Evolutionary conservation across 2,797 vertebrate species (phyloP).

Genomic region (Adrianichthys oophorus): DNA sequence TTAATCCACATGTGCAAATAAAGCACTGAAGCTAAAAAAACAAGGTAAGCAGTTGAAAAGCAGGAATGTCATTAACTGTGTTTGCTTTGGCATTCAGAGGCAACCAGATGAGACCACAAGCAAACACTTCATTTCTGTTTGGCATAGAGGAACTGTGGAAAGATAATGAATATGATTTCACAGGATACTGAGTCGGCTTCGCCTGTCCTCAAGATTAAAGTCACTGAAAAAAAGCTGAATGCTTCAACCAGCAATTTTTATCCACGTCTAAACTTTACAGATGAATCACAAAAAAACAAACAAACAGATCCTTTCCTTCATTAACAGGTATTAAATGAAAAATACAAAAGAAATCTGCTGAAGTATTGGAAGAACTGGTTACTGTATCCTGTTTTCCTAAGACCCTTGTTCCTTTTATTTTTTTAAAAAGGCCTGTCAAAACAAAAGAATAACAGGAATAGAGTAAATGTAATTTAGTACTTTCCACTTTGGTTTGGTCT

Average conservation of each 20-base stretch:
- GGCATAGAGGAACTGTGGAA: constrained; percentile 4
- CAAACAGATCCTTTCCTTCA: too few species aligned
- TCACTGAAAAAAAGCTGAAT: background rate
- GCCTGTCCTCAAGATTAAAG: background rate
- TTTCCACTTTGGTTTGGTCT: too few species aligned
- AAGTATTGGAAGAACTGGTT: too few species aligned
- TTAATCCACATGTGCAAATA: constrained; percentile 2
- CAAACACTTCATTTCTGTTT: constrained; percentile 29
- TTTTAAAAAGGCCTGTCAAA: too few species aligned
- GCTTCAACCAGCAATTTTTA: background rate
- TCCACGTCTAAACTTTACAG: background rate
- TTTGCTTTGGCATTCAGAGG: constrained; percentile 18
- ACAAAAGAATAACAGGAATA: too few species aligned
- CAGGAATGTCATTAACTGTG: constrained; percentile 35
- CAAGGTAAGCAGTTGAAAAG: constrained; percentile 15
- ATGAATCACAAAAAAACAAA: background rate
- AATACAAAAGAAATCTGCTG: too few species aligned
- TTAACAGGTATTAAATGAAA: too few species aligned
- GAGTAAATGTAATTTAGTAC: too few species aligned
- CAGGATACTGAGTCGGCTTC: constrained; percentile 27
- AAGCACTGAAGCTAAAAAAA: constrained; percentile 6
- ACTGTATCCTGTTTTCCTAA: too few species aligned
- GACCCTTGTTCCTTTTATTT: too few species aligned
- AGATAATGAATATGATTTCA: constrained; percentile 26
- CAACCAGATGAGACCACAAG: constrained; percentile 17